Evolutionary conservation across 2,888 invertebrate species (phyloP).

Genomic region (Lasioglossum oenotherae): DNA sequence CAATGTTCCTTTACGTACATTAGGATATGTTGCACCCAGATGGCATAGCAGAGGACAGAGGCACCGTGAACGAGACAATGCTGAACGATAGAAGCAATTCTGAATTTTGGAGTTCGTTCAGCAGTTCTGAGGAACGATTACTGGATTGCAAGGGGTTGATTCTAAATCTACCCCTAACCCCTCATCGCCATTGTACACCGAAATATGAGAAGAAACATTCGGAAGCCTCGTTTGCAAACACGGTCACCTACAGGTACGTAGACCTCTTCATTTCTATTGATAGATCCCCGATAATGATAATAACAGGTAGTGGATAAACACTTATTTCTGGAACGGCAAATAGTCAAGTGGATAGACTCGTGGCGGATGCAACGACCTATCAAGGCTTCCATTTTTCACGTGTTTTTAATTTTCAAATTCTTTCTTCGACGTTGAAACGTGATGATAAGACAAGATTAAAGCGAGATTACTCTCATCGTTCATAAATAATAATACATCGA

Average conservation of each 20-base stretch:
- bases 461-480: not conserved
- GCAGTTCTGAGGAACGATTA: slow-evolving; percentile 91
- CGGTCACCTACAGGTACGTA: slow-evolving; percentile 88
- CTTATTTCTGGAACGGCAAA: slow-evolving; percentile 9
- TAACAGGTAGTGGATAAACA: not conserved
- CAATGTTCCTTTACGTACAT: slow-evolving; percentile 30
- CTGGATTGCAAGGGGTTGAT: slow-evolving; percentile 90
- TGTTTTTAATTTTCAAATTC: not conserved
- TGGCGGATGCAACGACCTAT: not conserved
- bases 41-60: slow-evolving; percentile 88
- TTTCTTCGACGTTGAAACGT: not conserved
- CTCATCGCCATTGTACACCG: slow-evolving; percentile 87
- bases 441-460: not conserved
- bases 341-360: not conserved
- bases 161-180: slow-evolving; percentile 89
- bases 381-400: not conserved
- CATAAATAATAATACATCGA: not conserved
- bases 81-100: slow-evolving; percentile 90
- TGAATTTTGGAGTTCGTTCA: slow-evolving; percentile 93
- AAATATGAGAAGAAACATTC: slow-evolving; percentile 83
- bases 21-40: slow-evolving; percentile 85
- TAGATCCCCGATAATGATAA: slow-evolving; percentile 5
- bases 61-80: slow-evolving; percentile 88
- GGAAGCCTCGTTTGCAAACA: slow-evolving; percentile 86
- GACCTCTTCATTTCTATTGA: slow-evolving; percentile 3